Conservation (phyloP, 2,113 vertebrate genomes). For the Callopanchax toddi region DNA sequence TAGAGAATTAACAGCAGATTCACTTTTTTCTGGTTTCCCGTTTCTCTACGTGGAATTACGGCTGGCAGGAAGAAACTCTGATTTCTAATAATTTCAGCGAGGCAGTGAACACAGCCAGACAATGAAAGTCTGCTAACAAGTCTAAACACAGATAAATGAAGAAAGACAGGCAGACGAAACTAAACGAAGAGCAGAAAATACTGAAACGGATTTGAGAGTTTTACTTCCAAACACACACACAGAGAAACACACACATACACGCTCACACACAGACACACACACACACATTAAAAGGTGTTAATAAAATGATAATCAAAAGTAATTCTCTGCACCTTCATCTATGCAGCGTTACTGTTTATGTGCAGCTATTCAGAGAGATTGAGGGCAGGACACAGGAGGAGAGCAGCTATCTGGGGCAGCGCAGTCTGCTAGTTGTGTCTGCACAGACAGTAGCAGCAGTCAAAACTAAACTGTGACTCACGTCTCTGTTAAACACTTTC, state of each 20-base stretch:
- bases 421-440: conserved; percentile 23
- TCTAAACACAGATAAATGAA: conserved; percentile 6
- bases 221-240: too few relatives aligned
- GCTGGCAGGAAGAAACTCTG: not conserved
- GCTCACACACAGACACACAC: too few relatives aligned
- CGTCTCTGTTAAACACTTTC: not conserved
- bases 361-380: conserved; percentile 38
- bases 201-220: not conserved
- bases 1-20: not conserved
- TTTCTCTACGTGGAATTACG: too few relatives aligned
- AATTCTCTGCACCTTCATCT: not conserved
- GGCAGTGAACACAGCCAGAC: not conserved
- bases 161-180: conserved; percentile 1
- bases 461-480: too few relatives aligned
- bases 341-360: not conserved
- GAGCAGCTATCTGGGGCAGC: conserved; percentile 55
- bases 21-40: too few relatives aligned
- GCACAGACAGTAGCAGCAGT: not conserved
- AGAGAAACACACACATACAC: too few relatives aligned
- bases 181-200: not conserved
- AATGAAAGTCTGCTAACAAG: conserved; percentile 13
- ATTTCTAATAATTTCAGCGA: not conserved
- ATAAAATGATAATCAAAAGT: too few relatives aligned
- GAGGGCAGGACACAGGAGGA: conserved; percentile 59
- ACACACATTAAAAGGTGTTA: too few relatives aligned